Evolutionary conservation across 1,140 invertebrate genomes (phyloP).

Genomic region (Homarus americanus): DNA sequence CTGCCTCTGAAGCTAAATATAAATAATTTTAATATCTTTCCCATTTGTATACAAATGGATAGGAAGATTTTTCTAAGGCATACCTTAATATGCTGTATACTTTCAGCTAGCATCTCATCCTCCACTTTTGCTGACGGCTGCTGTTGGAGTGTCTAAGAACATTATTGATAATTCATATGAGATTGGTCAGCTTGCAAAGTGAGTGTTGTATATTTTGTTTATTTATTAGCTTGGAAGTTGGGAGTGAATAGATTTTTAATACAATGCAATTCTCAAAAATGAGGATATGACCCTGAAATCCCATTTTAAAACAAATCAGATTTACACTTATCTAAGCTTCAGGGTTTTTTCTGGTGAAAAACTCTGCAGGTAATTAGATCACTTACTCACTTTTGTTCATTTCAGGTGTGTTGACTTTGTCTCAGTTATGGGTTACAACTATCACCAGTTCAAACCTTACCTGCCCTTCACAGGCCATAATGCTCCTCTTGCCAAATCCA

Average conservation of each 20-base stretch:
- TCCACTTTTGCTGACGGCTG: conserved; percentile 84
- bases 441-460: conserved; percentile 86
- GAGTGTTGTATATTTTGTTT: no score
- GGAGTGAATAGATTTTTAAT: no score
- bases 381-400: background rate
- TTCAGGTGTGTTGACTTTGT: conserved; percentile 88
- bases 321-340: no score
- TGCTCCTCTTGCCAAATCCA: conserved; percentile 85
- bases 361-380: background rate
- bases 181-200: conserved; percentile 86
- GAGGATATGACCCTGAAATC: no score
- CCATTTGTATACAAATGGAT: no score
- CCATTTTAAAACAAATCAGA: no score
- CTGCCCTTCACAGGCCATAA: conserved; percentile 91
- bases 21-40: no score
- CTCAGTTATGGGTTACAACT: conserved; percentile 94
- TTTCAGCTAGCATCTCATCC: conserved; percentile 75
- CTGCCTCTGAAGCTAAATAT: no score
- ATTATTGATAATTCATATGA: conserved; percentile 88
- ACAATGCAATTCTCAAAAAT: no score
- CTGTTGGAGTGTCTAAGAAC: conserved; percentile 86
- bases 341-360: no score
- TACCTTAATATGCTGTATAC: background rate
- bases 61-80: background rate
- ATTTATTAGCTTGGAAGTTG: no score